Evolutionary conservation across 2,797 vertebrate genomes (phyloP).

Genomic region (Melanotaenia nigrans): DNA sequence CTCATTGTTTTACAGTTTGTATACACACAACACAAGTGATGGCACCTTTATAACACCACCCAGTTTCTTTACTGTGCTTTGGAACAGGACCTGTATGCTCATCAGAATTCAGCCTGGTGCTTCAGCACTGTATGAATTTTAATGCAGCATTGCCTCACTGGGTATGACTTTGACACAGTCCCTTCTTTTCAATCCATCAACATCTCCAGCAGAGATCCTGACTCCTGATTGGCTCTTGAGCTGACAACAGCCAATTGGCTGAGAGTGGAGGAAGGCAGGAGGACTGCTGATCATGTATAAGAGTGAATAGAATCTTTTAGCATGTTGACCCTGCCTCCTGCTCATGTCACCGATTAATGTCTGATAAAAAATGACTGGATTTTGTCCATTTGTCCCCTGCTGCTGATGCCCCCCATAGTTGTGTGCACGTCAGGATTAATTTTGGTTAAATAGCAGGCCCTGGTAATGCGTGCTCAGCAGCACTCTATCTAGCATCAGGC

Average conservation of each 20-base stretch:
- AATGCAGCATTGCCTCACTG: slow-evolving; percentile 67
- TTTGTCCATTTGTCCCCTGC: slow-evolving; percentile 41
- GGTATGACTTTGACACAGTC: slow-evolving; percentile 66
- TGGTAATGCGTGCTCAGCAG: slow-evolving; percentile 49
- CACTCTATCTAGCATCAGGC: slow-evolving; percentile 48
- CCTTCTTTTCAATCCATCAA: slow-evolving; percentile 44
- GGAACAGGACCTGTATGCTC: slow-evolving; percentile 28
- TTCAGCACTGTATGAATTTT: slow-evolving; percentile 61
- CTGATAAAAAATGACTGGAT: slow-evolving; percentile 58
- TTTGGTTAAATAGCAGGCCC: slow-evolving; percentile 61
- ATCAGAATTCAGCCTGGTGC: slow-evolving; percentile 67
- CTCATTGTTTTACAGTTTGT: slow-evolving; percentile 29
- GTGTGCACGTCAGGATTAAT: slow-evolving; percentile 67
- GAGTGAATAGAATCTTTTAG: slow-evolving; percentile 33
- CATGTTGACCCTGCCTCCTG: slow-evolving; percentile 35
- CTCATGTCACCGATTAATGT: slow-evolving; percentile 38
- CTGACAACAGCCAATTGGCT: slow-evolving; percentile 36
- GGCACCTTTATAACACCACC: slow-evolving; percentile 1
- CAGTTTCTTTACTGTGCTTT: slow-evolving; percentile 28
- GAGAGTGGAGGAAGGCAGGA: slow-evolving; percentile 22
- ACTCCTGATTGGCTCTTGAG: slow-evolving; percentile 49
- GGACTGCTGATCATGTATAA: slow-evolving; percentile 32
- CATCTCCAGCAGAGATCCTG: slow-evolving; percentile 40
- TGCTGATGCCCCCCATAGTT: slow-evolving; percentile 32
- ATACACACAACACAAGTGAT: slow-evolving; percentile 8